Evolutionary conservation across 2,797 vertebrate genomes (phyloP), one percentile per base, ranked within the genome.

Genomic region (Toxotes lorentzi): DNA sequence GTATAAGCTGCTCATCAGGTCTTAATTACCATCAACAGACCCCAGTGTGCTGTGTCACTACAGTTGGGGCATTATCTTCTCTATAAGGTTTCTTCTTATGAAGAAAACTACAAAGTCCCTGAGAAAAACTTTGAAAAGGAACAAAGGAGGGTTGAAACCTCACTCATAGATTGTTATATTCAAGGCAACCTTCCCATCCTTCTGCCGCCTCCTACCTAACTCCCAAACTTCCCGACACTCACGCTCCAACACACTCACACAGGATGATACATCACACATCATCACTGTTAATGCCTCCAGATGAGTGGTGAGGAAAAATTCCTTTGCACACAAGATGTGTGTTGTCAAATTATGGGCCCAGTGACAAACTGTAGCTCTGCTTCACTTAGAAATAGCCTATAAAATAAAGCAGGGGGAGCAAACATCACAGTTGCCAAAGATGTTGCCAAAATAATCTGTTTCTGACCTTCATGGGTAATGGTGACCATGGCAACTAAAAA

Each of bases 401-500:
- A 0, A 60, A 23, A 53, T 27, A 16, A 50, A 61, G 32, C 19
- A 4, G 11, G 16, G 19, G 43, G 3, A 0, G 4, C 16, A n/a
- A 50, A 53, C 50, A 24, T 5, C 12, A 3, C 2, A 13, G 34
- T 27, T 50, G 17, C 14, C 4, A 5, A 40, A 70, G 3, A 63
- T 30, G 38, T 16, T 35, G 58, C n/a, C 34, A 30, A n/a, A 56
- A 24, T 51, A 57, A 53, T 48, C 16, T 1, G 7, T 21, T 43
- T 67, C 16, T 17, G n/a, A 50, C 21, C 23, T n/a, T 68, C 16
- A 21, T 2, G 17, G 24, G 21, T 35, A 64, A 40, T 1, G 38
- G 70, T 69, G 58, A 27, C 69, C 81, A 57, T 75, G 54, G 79
- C 35, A 77, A 74, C 76, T 6, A 1, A 35, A 24, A 24, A 40